phyloP scores from a whole-genome alignment of 2,888 invertebrate genomes.

The Exocentrus adspersus region DNA sequence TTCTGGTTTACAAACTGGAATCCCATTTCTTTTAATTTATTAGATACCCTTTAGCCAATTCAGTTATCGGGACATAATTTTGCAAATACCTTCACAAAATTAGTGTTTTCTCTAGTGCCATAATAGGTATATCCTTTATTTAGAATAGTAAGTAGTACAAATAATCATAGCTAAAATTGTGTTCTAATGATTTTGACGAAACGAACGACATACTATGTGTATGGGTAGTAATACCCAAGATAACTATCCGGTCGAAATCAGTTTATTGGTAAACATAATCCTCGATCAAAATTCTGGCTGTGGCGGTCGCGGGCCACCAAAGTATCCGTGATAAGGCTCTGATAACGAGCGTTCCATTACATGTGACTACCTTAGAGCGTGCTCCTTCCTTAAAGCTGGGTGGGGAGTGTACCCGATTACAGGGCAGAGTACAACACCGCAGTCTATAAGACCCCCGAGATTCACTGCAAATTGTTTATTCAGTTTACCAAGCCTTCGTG shows the following conservation, averaged over 20 bases:
- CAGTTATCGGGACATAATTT: no score
- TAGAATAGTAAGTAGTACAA: no score
- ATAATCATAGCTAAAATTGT: no score
- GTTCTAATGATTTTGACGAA: no score
- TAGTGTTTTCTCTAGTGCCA: no score
- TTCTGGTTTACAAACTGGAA: no score
- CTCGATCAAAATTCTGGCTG: not conserved
- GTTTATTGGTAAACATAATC: not conserved
- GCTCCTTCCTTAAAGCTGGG: constrained; percentile 31
- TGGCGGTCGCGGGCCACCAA: constrained; percentile 25
- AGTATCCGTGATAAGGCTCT: constrained; percentile 30
- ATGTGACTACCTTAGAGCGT: constrained; percentile 49
- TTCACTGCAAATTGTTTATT: constrained; percentile 44
- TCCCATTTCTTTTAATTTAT: no score
- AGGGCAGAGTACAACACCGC: constrained; percentile 58
- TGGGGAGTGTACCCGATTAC: constrained; percentile 45
- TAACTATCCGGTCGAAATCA: not conserved
- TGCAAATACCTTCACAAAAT: no score
- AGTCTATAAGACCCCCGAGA: constrained; percentile 55
- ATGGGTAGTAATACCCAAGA: no score
- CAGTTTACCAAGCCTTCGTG: constrained; percentile 38
- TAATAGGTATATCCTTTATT: no score
- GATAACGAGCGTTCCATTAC: constrained; percentile 19
- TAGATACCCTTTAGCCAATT: no score
- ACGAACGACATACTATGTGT: no score